These are phyloP conservation scores for Zygothrica quintamaculata DNA, from an alignment of 2,888 invertebrate species.

Conservation along the genomic window DNA sequence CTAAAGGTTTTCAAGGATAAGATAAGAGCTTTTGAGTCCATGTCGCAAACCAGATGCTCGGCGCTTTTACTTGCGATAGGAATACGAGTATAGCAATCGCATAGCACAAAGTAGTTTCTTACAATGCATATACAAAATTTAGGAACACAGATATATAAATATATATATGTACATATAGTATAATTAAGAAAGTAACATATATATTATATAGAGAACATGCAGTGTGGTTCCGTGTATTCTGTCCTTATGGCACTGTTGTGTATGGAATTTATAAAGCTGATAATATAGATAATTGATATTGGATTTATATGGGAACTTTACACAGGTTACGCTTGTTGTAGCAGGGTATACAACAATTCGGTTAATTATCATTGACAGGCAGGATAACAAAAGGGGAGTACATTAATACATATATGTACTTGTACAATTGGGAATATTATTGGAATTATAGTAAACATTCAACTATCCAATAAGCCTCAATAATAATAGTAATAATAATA, in stretches of 20 bases:
- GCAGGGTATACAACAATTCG: slow-evolving; percentile 63
- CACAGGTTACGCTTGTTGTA: slow-evolving; percentile 60
- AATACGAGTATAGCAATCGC: slow-evolving; percentile 3
- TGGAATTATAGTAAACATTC: slow-evolving; percentile 53
- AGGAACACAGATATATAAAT: slow-evolving; percentile 13
- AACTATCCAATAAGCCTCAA: slow-evolving; percentile 49
- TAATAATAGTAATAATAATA: no score
- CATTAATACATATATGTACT: slow-evolving; percentile 17
- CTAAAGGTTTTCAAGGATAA: slow-evolving; percentile 23
- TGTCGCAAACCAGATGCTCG: slow-evolving; percentile 33
- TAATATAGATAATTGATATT: slow-evolving; percentile 16
- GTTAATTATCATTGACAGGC: slow-evolving; percentile 63
- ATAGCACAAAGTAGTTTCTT: not conserved
- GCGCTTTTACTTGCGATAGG: slow-evolving; percentile 36
- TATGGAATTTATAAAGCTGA: slow-evolving; percentile 18
- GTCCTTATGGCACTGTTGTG: slow-evolving; percentile 30
- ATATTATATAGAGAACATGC: slow-evolving; percentile 64
- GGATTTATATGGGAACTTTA: slow-evolving; percentile 49
- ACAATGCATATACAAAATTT: slow-evolving; percentile 6
- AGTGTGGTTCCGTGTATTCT: slow-evolving; percentile 38
- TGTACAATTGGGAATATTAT: slow-evolving; percentile 18
- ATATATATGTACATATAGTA: slow-evolving; percentile 29
- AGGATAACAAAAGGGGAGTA: slow-evolving; percentile 35
- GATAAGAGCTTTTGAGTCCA: slow-evolving; percentile 2
- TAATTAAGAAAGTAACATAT: slow-evolving; percentile 20